These are phyloP conservation scores for Pseudocheirus occidentalis DNA, from an alignment of 2,797 vertebrate species.

Conservation along the genomic window DNA sequence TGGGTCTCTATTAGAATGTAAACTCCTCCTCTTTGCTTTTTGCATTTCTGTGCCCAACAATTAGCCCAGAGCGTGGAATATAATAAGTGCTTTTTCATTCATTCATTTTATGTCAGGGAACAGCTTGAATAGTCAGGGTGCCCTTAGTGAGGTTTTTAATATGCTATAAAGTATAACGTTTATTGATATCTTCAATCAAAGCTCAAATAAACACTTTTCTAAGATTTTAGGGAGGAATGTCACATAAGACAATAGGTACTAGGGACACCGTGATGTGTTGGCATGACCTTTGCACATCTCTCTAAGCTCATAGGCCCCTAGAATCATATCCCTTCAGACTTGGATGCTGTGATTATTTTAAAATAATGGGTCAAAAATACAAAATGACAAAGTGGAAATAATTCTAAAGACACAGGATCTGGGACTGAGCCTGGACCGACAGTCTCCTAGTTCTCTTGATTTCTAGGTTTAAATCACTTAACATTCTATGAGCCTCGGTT, in stretches of 20 bases:
- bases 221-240: not conserved
- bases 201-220: not conserved
- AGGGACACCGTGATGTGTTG: not conserved
- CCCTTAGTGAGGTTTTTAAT: not conserved
- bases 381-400: not conserved
- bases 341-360: not conserved
- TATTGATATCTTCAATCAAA: not conserved
- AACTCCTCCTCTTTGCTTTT: not conserved
- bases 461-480: not conserved
- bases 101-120: not conserved
- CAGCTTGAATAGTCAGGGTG: not conserved
- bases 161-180: not conserved
- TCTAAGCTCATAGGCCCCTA: not conserved
- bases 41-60: not conserved
- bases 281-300: not conserved
- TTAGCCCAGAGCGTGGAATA: not conserved
- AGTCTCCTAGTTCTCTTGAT: not conserved
- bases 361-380: not conserved
- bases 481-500: not conserved
- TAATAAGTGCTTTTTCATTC: not conserved
- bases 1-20: not conserved
- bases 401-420: not conserved
- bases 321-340: not conserved
- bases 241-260: not conserved
- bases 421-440: not conserved